Evolutionary conservation across 1,140 invertebrate genomes (phyloP), one percentile per base, ranked within the genome.

Genomic region (Eurosta solidaginis): DNA sequence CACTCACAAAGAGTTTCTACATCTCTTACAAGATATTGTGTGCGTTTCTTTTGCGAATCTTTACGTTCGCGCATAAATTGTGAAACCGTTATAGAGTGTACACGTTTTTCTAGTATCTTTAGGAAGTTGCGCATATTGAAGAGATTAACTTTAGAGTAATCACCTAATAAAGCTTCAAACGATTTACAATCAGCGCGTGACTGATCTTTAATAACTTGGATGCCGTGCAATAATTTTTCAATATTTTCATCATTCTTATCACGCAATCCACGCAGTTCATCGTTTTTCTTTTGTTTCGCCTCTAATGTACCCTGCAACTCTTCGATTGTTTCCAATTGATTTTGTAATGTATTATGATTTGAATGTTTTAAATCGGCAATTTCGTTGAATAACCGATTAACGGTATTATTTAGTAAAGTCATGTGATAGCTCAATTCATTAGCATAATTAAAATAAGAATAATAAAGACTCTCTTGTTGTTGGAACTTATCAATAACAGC

Each of bases 281-380:
- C 7, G 47, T 85, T 86, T 12, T 81, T 79, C 3, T 77, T 54
- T 54, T 83, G 81, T 47, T 85, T 82, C 6, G 76, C 54, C 5
- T 40, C 42, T 1, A 85, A 76, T 49, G 83, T 77, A 1, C 50
- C 22, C 49, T 87, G 83, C 4, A 87, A 78, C 2, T 40, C 42
- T 25, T 40, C 54, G 9, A 87, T 85, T 20, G 81, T 45, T 33
- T 80, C 76, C 3, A 74, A 17, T 44, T 81, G 78, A 12, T 76
- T 47, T 20, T 74, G 49, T 2, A 80, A 25, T 2, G 59, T 68
- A 3, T 81, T 52, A 5, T 44, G 7, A 52, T 80, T 81, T 7
- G 40, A 25, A 27, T 27, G 44, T 45, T 78, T 80, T 14, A 81
- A n/a, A 10, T 22, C 45, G 47, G 73, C 47, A 47, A 81, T 78